Conservation (phyloP, 1,140 invertebrate species). For the Drosophila bocqueti region DNA sequence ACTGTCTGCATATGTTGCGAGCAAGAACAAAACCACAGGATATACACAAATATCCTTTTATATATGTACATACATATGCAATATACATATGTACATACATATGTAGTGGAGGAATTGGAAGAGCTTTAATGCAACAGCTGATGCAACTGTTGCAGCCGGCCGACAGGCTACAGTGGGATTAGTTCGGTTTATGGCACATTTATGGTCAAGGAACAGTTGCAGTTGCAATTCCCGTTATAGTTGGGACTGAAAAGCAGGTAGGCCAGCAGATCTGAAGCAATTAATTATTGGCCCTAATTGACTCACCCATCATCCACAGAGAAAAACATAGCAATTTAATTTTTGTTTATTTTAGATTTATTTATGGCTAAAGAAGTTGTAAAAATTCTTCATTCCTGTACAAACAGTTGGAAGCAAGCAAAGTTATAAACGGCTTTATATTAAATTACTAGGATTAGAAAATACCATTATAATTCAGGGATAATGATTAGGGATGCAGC, state of each 20-base stretch:
- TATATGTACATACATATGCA: background rate
- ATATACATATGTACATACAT: background rate
- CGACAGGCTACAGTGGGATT: slow-evolving; percentile 53
- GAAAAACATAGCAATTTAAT: background rate
- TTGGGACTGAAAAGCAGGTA: slow-evolving; percentile 41
- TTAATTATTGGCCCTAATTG: slow-evolving; percentile 6
- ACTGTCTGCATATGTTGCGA: slow-evolving; percentile 7
- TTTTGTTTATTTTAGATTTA: too few species aligned
- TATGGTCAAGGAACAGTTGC: slow-evolving; percentile 64
- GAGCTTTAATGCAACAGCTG: slow-evolving; percentile 61
- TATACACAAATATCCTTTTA: background rate
- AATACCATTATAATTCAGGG: background rate
- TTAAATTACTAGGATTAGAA: background rate
- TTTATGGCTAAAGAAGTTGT: too few species aligned
- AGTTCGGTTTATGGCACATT: slow-evolving; percentile 66
- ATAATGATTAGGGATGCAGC: background rate
- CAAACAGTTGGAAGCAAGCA: too few species aligned
- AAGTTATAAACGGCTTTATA: background rate
- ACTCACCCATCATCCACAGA: background rate
- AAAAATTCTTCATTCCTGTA: too few species aligned
- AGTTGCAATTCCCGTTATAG: slow-evolving; percentile 5
- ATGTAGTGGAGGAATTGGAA: background rate
- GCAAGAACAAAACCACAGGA: slow-evolving; percentile 14
- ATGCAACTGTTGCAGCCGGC: slow-evolving; percentile 63
- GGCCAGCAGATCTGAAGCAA: slow-evolving; percentile 4